Conservation (phyloP, 2,888 invertebrate genomes). For the Cinara cedri region DNA sequence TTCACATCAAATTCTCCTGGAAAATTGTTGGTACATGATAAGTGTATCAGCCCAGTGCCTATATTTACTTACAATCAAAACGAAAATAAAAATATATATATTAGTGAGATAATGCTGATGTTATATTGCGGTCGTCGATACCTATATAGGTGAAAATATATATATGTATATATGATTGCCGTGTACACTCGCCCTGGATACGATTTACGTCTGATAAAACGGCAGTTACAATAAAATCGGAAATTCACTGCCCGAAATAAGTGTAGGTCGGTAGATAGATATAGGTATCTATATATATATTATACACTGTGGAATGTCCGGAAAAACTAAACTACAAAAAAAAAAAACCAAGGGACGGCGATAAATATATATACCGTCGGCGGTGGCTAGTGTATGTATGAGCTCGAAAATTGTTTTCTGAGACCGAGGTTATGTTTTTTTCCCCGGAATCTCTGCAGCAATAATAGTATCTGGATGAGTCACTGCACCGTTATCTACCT, state of each 20-base stretch:
- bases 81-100: too few relatives aligned
- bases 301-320: too few relatives aligned
- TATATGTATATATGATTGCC: not conserved
- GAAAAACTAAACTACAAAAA: not conserved
- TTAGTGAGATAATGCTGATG: too few relatives aligned
- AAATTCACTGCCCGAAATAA: not conserved
- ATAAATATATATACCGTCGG: not conserved
- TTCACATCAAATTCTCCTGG: too few relatives aligned
- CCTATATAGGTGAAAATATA: not conserved
- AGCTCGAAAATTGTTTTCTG: not conserved
- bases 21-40: too few relatives aligned
- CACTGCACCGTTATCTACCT: too few relatives aligned
- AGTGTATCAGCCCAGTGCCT: too few relatives aligned
- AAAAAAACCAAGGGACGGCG: not conserved
- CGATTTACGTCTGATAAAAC: not conserved
- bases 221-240: not conserved
- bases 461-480: too few relatives aligned
- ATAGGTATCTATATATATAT: not conserved
- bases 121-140: not conserved
- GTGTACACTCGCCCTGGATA: not conserved
- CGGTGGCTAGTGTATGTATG: too few relatives aligned
- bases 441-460: not conserved
- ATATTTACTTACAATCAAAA: too few relatives aligned
- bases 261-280: too few relatives aligned
- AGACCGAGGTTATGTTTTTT: constrained; percentile 8